Evolutionary conservation across 2,888 invertebrate genomes (phyloP), one percentile per base, ranked within the genome.

Genomic region (Papilio gigon): DNA sequence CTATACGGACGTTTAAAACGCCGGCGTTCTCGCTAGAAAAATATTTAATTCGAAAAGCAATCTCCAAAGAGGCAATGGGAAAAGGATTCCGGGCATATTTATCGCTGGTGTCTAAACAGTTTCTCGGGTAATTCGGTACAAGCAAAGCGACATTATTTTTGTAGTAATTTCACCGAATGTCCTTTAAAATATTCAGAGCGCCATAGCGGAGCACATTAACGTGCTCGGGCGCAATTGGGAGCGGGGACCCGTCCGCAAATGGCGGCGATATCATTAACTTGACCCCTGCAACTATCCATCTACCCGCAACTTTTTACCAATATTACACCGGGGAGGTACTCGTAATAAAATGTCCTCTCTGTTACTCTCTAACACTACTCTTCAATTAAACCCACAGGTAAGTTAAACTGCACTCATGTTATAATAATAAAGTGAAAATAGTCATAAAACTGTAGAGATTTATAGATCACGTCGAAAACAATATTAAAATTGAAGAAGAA

Each of bases 151-250:
- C 91, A 90, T 90, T 90, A 92, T 91, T 92, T 91, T 91, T 91
- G 89, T 89, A 90, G 91, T 91, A 89, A 91, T 91, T 92, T 92
- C 87, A 76, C 85, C 85, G 86, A 91, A 91, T 91, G 91, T 90
- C 89, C 89, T 90, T 91, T 91, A 90, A 91, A 91, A 91, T 92
- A 91, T 92, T 90, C 90, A 90, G 88, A 90, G 87, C 83, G 85
- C 85, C 87, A 86, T 89, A 87, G 90, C 89, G 80, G 84, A 81
- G 86, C 82, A 89, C 91, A 90, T 91, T 91, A 91, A 89, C 88
- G 88, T 90, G 88, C 87, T 86, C 85, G 83, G 81, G 88, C 86
- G 89, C 89, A 87, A 90, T 92, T 92, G 84, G 76, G 84, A 82
- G 84, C 86, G 81, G 84, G 87, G 86, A 82, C 84, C 84, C 84